Evolutionary conservation across 2,888 invertebrate species (phyloP).

Genomic region (Hecatera dysodea): DNA sequence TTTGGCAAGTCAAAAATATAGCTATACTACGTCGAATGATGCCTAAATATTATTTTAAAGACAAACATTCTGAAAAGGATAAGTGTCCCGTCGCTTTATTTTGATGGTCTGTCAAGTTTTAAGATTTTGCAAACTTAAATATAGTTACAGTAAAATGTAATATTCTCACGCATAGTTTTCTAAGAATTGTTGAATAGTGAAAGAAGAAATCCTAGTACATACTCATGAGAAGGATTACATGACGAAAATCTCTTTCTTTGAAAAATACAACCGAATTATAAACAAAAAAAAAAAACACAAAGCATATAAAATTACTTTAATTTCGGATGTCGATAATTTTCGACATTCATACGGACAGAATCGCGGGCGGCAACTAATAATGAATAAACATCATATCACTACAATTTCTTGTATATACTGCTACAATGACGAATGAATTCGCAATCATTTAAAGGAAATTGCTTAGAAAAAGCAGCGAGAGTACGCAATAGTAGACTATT

Average conservation of each 20-base stretch:
- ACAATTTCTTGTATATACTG: background rate
- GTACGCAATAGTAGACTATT: slow-evolving; percentile 31
- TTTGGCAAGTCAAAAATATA: too few species aligned
- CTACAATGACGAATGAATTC: slow-evolving; percentile 21
- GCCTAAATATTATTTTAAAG: too few species aligned
- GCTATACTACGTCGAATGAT: too few species aligned
- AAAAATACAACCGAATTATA: too few species aligned
- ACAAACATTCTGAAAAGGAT: too few species aligned
- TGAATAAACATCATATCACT: slow-evolving; percentile 2
- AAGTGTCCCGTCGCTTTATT: too few species aligned
- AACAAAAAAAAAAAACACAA: too few species aligned
- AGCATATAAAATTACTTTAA: too few species aligned
- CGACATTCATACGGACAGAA: too few species aligned
- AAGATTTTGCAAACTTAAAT: background rate
- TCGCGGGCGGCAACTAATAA: too few species aligned
- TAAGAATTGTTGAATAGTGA: background rate
- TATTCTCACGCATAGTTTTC: background rate
- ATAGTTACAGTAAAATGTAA: background rate
- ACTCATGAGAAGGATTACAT: background rate
- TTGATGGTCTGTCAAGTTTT: too few species aligned
- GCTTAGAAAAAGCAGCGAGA: slow-evolving; percentile 35
- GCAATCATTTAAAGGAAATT: slow-evolving; percentile 40
- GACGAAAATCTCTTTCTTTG: slow-evolving; percentile 10
- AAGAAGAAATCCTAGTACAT: background rate
- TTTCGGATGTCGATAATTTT: too few species aligned